Evolutionary conservation across 23 tunicate genomes (phyloP), one percentile per base, ranked within the genome.

Genomic region (Trididemnum nubilum): DNA sequence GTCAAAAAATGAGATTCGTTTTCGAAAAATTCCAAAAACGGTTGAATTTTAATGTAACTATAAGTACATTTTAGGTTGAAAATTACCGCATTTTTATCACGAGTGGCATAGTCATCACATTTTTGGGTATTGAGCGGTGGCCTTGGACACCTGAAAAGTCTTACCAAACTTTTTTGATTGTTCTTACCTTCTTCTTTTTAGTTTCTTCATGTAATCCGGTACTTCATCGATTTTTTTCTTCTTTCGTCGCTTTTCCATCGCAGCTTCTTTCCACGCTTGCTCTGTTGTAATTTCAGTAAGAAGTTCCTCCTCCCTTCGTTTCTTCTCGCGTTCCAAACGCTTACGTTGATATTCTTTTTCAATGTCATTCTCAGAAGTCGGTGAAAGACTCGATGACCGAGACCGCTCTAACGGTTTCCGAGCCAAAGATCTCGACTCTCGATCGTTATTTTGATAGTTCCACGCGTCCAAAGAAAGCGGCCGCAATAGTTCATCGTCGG

Each of bases 401-500:
- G 66, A 0, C 34, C 85, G 67, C 31, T 40, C 50, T n/a, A n/a
- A n/a, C 0, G 79, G 50, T 25, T 33, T 36, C 25, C 57, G 31
- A 5, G 75, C 35, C 9, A 66, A 35, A 34, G 51, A 19, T 7
- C 21, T 79, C 2, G 64, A 32, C 4, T 89, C 81, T 28, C 58
- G 78, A 25, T 36, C 49, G 1, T 65, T 83, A 23, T 76, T 65
- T 32, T 80, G 84, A 73, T 94, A 94, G 57, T 86, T 86, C 98
- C 98, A 94, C 34, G 98, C 79, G 38, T 96, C 93, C 39, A 85
- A 61, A 0, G 94, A 87, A 31, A 88, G 77, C 28, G 92, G 92
- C 24, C 89, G 86, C 40, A 94, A 52, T 2, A 87, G 73, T 58
- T 88, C 98, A 34, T 94, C 98, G 33, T 94, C 98, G 33, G 98